Conservation (phyloP, 2,113 vertebrate genomes). For the Puma concolor region DNA sequence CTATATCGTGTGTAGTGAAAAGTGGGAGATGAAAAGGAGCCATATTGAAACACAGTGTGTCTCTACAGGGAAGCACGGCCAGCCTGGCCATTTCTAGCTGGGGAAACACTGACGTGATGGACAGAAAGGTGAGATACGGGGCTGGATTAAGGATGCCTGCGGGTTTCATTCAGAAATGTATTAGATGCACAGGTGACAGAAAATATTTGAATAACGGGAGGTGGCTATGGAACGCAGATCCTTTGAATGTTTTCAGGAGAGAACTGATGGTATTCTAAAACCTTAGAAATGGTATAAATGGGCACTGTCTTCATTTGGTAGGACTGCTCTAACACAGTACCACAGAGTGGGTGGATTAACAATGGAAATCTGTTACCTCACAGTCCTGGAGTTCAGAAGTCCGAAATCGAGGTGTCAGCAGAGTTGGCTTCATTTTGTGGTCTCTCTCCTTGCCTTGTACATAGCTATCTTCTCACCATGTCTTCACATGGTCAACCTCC, state of each 20-base stretch:
- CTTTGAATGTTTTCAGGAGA: neutral
- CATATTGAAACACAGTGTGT: neutral
- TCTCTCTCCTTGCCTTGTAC: neutral
- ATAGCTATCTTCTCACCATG: neutral
- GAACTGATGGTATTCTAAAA: neutral
- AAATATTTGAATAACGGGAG: neutral
- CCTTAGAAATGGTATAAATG: neutral
- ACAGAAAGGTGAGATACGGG: neutral
- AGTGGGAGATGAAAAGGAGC: neutral
- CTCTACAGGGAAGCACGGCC: neutral
- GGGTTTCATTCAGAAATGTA: neutral
- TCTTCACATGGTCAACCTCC: neutral
- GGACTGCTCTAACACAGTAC: neutral
- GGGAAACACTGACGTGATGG: neutral
- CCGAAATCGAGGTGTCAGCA: neutral
- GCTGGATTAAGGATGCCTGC: neutral
- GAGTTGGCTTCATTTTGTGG: neutral
- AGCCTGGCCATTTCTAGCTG: neutral
- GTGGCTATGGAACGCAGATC: neutral
- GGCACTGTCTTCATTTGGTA: fast-evolving
- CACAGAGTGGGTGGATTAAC: neutral
- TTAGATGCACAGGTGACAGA: neutral
- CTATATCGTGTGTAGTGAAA: neutral
- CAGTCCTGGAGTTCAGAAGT: neutral
- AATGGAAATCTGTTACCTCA: neutral